Evolutionary conservation across 2,797 vertebrate species (phyloP), one percentile per base, ranked within the genome.

Genomic region (Rhodeus uyekii): DNA sequence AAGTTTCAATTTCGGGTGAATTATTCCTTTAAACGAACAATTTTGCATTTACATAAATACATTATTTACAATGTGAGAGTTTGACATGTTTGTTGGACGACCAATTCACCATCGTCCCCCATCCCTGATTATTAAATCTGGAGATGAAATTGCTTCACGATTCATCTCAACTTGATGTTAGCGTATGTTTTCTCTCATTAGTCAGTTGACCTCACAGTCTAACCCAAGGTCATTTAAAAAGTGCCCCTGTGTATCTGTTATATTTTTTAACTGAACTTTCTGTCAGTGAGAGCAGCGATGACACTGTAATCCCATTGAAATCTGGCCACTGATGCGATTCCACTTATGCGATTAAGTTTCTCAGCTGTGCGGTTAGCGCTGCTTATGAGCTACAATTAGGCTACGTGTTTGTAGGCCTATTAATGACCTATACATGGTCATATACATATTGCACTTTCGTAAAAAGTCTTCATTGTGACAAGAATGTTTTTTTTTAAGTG

Each of bases 281-380:
- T 18, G 60, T 32, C 58, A 39, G 81, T 13, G 32, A 82, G 55
- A 44, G 75, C 55, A 4, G 46, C 42, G 22, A 68, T 74, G 79
- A 73, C 61, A 48, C 76, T 39, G 14, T 83, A 85, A 84, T 84
- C 80, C 83, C 29, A n/a, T 67, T 76, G 74, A 42, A 79, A 86
- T 78, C 72, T 79, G 80, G 24, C 67, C 63, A n/a, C n/a, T n/a
- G n/a, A n/a, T 42, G 64, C 67, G 53, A 80, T 67, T 71, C 78
- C 16, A 27, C 19, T 80, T 82, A 86, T 76, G 46, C 71, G 84
- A 87, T 87, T 86, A 87, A 44, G 19, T 58, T 64, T 75, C 44
- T 74, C 16, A 24, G 53, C 71, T 58, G n/a, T 73, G 19, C 9
- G 27, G 8, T 64, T 14, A 7, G 42, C 7, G 12, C 3, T 50